Evolutionary conservation across 2,797 vertebrate genomes (phyloP), one percentile per base, ranked within the genome.

Genomic region (Peromyscus aztecus): DNA sequence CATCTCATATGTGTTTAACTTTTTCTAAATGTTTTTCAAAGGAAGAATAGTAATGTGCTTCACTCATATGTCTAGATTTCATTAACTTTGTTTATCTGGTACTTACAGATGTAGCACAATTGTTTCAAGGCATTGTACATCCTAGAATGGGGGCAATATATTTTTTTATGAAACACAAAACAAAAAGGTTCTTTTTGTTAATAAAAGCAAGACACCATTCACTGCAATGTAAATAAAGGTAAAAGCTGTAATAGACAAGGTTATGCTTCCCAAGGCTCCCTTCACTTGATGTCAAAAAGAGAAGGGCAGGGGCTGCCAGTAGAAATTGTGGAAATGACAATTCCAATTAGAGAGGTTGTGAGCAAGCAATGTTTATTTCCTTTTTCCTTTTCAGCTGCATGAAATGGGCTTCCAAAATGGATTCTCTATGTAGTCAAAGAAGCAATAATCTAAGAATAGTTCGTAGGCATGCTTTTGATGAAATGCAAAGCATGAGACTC

Each of bases 51-150:
- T 40, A 89, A 0, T 75, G 31, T 61, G 61, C 34, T 9, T 80
- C 78, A 89, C 78, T 46, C 11, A 34, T 27, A 49, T 91, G 31
- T 0, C 37, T 11, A 86, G 29, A 77, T 57, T 2, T 61, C 1
- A 63, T 46, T 81, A 49, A 83, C 59, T 84, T 81, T 97, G 21
- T 21, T 87, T 94, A 37, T 69, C 40, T 95, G 90, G 71, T 29
- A n/a, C 67, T 81, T 23, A 92, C 49, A 89, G 61, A 13, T 37
- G 61, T n/a, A 67, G 1, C 14, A 73, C 31, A 95, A n/a, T 75
- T 82, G 4, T 31, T 75, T 95, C 59, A 69, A 49, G 16, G 27
- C 16, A 34, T 69, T 34, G 24, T n/a, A 49, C 12, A 43, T 21
- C 0, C 0, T 57, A 90, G 31, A 94, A 34, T 49, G 55, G n/a